Evolutionary conservation across 2,888 invertebrate genomes (phyloP).

Genomic region (Hartigia nigra): DNA sequence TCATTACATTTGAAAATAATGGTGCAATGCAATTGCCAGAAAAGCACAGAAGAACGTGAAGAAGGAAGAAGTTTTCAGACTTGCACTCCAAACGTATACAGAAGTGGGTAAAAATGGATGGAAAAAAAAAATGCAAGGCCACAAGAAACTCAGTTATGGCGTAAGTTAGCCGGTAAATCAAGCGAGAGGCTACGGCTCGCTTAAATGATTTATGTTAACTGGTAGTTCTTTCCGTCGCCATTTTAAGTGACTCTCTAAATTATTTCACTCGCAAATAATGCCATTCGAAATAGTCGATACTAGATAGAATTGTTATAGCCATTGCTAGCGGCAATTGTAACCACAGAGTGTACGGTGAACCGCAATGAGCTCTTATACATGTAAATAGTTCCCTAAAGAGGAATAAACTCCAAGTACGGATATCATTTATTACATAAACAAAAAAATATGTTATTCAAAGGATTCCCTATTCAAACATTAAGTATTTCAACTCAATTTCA

Average conservation of each 20-base stretch:
- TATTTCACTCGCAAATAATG: neutral
- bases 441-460: neutral
- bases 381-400: neutral
- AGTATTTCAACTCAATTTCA: neutral
- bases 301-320: neutral
- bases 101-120: neutral
- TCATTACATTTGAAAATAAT: neutral
- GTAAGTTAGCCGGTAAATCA: neutral
- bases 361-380: neutral
- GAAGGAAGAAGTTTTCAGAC: neutral
- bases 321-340: neutral
- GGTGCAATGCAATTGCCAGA: slow-evolving; percentile 19
- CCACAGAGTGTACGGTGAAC: neutral
- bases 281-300: neutral
- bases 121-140: neutral
- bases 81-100: neutral
- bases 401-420: neutral
- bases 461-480: neutral
- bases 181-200: neutral
- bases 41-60: slow-evolving; percentile 19
- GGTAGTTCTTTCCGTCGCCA: neutral
- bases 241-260: neutral
- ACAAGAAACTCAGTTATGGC: neutral
- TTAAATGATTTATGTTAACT: neutral
- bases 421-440: neutral